Evolutionary conservation across 2,797 vertebrate species (phyloP), one percentile per base, ranked within the genome.

Genomic region (Aselliscus stoliczkanus): DNA sequence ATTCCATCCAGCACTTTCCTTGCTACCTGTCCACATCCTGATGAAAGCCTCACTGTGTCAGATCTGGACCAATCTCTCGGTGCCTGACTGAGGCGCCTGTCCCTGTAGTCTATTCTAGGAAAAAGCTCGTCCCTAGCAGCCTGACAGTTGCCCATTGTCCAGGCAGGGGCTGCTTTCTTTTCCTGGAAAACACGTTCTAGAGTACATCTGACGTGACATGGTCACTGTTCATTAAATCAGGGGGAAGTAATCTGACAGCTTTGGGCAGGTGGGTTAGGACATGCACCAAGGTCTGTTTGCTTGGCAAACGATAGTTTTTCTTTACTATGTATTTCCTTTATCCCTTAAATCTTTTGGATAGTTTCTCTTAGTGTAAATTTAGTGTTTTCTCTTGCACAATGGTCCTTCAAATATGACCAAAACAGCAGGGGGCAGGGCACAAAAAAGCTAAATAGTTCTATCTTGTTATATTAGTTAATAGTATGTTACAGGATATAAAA

Each of bases 1-100:
- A 1, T 9, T 50, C 67, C 25, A 0, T 13, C 47, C 17, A 60
- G 60, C 3, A 0, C 52, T 2, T 1, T 5, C 65, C 47, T 0
- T 1, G 23, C 17, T 44, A 13, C 3, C 2, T 0, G 13, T 17
- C 39, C n/a, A 5, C 1, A 1, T 31, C 25, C 44, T 1, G 13
- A n/a, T 4, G 52, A 88, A 84, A 75, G 77, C 70, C 50, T 25
- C 73, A 2, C 60, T 47, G 69, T 86, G 3, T 8, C 34, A 23
- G 56, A 21, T 75, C 56, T 39, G 88, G 29, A 29, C 31, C 0
- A 1, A 23, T 31, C 79, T 29, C 58, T 1, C 0, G 20, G n/a
- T 18, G 21, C n/a, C 1, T 1, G 5, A 7, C 13, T 7, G 47
- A 27, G 39, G 62, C 27, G 9, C 9, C 93, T n/a, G n/a, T 60